These are phyloP conservation scores for Mustela nigripes DNA, from an alignment of 2,113 vertebrate genomes.

Conservation along the genomic window DNA sequence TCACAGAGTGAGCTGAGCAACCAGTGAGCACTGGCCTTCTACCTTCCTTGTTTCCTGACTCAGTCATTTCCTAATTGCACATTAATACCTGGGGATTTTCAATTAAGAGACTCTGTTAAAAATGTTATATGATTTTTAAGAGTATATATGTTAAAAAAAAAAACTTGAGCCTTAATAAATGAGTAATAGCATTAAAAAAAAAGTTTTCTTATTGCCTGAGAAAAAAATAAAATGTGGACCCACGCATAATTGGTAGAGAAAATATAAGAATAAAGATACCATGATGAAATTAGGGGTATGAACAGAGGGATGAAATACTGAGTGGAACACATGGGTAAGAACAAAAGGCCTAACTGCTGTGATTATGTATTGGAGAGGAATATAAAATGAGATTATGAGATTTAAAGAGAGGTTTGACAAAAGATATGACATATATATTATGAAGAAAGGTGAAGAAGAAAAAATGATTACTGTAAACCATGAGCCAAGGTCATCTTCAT, in stretches of 20 bases:
- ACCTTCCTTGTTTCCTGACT: neutral
- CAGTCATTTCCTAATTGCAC: neutral
- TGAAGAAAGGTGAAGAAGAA: neutral
- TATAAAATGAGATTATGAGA: neutral
- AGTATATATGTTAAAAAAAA: neutral
- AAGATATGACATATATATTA: accelerated
- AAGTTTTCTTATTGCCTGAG: neutral
- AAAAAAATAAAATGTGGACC: neutral
- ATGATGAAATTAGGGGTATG: neutral
- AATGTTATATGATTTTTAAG: neutral
- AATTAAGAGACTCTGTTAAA: neutral
- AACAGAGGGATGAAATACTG: neutral
- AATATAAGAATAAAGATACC: neutral
- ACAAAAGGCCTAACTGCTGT: neutral
- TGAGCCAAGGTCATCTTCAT: neutral
- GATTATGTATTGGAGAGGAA: neutral
- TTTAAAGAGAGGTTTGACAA: neutral
- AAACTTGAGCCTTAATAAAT: neutral
- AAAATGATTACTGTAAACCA: neutral
- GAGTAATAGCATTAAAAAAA: neutral
- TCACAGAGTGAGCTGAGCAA: neutral
- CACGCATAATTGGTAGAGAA: neutral
- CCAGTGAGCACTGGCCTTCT: accelerated
- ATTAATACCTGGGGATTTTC: neutral
- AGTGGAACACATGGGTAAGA: neutral